These are phyloP conservation scores for Andrena bicolor DNA, from an alignment of 2,888 invertebrate genomes.

Conservation along the genomic window DNA sequence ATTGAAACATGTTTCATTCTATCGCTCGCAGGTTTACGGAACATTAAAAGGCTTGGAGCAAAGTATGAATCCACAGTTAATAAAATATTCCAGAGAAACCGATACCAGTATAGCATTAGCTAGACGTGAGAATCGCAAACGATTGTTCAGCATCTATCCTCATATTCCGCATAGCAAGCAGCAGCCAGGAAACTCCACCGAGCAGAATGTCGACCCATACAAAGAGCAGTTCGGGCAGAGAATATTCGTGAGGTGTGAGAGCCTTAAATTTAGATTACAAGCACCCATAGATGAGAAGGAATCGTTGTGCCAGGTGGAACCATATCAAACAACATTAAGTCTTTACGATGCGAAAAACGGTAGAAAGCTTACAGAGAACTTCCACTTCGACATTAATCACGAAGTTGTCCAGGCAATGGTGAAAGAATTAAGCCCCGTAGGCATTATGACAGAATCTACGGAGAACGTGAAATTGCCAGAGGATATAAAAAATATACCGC, in stretches of 20 bases:
- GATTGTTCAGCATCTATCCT: slow-evolving; percentile 91
- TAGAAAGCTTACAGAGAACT: slow-evolving; percentile 96
- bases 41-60: slow-evolving; percentile 95
- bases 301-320: slow-evolving; percentile 94
- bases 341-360: slow-evolving; percentile 95
- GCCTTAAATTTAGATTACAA: slow-evolving; percentile 93
- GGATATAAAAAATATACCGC: slow-evolving; percentile 90
- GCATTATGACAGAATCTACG: slow-evolving; percentile 85
- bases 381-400: slow-evolving; percentile 95
- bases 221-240: slow-evolving; percentile 95
- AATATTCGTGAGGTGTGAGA: slow-evolving; percentile 93
- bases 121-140: slow-evolving; percentile 92
- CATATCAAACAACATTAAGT: slow-evolving; percentile 95
- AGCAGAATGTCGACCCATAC: slow-evolving; percentile 90
- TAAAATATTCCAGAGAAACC: slow-evolving; percentile 96
- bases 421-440: slow-evolving; percentile 86
- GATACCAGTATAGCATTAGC: slow-evolving; percentile 94
- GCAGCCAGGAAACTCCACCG: slow-evolving; percentile 80
- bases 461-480: slow-evolving; percentile 87
- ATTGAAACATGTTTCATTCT: background rate
- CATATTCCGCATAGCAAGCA: slow-evolving; percentile 85
- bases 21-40: slow-evolving; percentile 87
- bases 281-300: slow-evolving; percentile 92
- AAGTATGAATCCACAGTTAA: slow-evolving; percentile 96
- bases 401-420: slow-evolving; percentile 89